Percentiles rank a stretch among this genome's conserved stretches.
Evolutionary conservation across 1,140 invertebrate genomes (phyloP).

Genomic region (Drosophila tani): DNA sequence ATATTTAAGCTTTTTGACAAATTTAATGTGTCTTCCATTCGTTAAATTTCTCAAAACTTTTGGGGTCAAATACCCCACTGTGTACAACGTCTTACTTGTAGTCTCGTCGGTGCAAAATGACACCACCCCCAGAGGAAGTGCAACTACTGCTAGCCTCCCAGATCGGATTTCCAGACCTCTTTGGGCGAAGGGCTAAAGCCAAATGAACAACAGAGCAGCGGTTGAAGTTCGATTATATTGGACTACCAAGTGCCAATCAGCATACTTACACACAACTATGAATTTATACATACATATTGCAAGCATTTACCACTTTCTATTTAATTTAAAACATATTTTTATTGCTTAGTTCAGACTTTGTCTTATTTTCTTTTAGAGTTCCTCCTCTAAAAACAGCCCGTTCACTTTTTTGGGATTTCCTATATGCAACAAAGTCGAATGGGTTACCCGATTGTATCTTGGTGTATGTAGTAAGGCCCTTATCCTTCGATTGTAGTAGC

Average conservation of each 20-base stretch:
- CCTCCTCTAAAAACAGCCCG: too few species aligned
- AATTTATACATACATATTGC: not conserved
- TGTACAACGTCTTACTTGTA: constrained; percentile 36
- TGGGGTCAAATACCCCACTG: constrained; percentile 44
- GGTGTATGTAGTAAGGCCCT: too few species aligned
- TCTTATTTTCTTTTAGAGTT: not conserved
- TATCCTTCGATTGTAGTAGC: too few species aligned
- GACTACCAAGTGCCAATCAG: constrained; percentile 6
- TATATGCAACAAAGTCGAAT: not conserved
- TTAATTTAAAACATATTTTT: constrained; percentile 25
- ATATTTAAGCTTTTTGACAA: too few species aligned
- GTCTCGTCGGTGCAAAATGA: constrained; percentile 28
- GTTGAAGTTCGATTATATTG: constrained; percentile 62
- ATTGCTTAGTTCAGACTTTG: not conserved
- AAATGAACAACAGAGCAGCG: constrained; percentile 62
- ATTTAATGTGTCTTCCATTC: not conserved
- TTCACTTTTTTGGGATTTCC: not conserved
- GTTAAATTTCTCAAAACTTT: not conserved
- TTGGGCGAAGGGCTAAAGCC: constrained; percentile 40
- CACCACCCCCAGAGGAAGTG: constrained; percentile 34
- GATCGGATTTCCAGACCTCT: constrained; percentile 4
- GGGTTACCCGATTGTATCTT: too few species aligned
- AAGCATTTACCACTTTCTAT: constrained; percentile 22
- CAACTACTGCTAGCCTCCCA: constrained; percentile 38
- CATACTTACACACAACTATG: too few species aligned